Conservation (phyloP, 2,797 vertebrate species). For the Zonotrichia albicollis region DNA sequence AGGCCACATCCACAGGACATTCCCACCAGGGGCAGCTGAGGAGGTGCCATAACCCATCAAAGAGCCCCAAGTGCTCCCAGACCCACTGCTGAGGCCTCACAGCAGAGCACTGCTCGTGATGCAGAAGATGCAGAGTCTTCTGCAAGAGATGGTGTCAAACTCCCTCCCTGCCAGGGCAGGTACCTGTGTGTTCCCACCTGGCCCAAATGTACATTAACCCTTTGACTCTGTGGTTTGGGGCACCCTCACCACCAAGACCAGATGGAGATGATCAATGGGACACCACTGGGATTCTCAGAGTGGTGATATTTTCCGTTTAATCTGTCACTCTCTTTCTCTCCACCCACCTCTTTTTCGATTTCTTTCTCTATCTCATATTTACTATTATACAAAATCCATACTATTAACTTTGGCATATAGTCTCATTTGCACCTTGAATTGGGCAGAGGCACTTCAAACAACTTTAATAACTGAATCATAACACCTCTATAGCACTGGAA, state of each 20-base stretch:
- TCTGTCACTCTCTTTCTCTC: background rate
- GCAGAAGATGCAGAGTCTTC: background rate
- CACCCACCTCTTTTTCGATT: background rate
- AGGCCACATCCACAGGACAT: background rate
- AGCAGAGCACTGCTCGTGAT: background rate
- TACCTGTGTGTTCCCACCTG: fast-evolving
- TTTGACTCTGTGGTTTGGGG: background rate
- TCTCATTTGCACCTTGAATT: background rate
- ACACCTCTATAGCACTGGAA: background rate
- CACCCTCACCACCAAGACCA: background rate
- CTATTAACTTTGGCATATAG: background rate
- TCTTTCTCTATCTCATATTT: background rate
- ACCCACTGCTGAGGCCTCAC: background rate
- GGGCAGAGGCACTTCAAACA: background rate
- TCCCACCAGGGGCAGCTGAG: background rate
- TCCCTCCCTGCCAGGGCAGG: fast-evolving
- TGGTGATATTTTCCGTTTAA: background rate
- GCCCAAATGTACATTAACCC: background rate
- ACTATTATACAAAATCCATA: background rate
- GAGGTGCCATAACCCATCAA: background rate
- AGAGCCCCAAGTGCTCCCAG: background rate
- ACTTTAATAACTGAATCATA: background rate
- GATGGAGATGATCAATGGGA: no score
- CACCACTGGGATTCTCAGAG: fast-evolving
- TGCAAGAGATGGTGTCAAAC: background rate